phyloP scores from a whole-genome alignment of 2,888 invertebrate species.

The Calliopum simillimum region DNA sequence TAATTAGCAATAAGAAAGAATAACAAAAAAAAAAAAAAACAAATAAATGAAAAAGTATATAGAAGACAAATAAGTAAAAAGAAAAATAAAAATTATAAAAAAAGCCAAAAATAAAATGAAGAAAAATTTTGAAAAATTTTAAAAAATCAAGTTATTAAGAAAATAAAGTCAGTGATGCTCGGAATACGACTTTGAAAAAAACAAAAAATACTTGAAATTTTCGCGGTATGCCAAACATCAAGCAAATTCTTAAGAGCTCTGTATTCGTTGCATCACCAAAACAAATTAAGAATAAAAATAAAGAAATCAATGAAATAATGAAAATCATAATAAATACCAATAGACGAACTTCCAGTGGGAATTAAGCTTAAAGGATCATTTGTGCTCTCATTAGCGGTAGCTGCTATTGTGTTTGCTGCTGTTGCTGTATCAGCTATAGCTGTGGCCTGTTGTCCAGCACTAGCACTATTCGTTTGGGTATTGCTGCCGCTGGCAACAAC shows the following conservation, averaged over 20 bases:
- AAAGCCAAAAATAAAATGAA: slow-evolving; percentile 30
- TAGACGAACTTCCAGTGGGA: slow-evolving; percentile 60
- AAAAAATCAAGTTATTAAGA: slow-evolving; percentile 8
- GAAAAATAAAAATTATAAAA: slow-evolving; percentile 39
- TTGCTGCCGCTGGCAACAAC: slow-evolving; percentile 16
- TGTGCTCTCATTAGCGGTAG: slow-evolving; percentile 40
- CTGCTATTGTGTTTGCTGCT: slow-evolving; percentile 36
- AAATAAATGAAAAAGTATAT: slow-evolving; percentile 37
- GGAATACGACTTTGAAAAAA: slow-evolving; percentile 11
- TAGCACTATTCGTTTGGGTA: slow-evolving; percentile 9
- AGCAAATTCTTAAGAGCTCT: no score
- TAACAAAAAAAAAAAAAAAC: slow-evolving; percentile 28
- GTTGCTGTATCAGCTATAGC: slow-evolving; percentile 37
- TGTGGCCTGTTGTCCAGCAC: slow-evolving; percentile 36
- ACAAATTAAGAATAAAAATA: slow-evolving; percentile 31
- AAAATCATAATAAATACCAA: slow-evolving; percentile 58
- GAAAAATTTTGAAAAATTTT: no score
- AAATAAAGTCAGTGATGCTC: slow-evolving; percentile 8
- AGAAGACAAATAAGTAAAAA: slow-evolving; percentile 31
- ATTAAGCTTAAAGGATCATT: slow-evolving; percentile 60
- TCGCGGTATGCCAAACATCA: no score
- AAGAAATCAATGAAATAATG: slow-evolving; percentile 21
- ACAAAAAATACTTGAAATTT: slow-evolving; percentile 14
- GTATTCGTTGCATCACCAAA: slow-evolving; percentile 4
- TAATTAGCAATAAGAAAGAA: slow-evolving; percentile 31